These are phyloP conservation scores for Chrysotoxum bicinctum DNA, from an alignment of 2,888 invertebrate species.

Conservation along the genomic window DNA sequence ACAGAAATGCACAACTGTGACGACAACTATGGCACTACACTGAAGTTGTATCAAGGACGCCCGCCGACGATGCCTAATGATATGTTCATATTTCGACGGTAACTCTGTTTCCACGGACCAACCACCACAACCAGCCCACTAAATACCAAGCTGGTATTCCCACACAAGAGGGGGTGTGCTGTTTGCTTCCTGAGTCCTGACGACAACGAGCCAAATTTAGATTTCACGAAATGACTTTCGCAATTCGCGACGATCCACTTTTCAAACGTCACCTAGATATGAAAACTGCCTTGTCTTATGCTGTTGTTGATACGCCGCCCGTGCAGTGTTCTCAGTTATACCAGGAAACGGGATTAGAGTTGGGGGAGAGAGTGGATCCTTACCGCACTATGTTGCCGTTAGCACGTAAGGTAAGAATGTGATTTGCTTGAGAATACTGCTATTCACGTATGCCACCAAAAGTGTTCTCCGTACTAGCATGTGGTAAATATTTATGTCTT, in stretches of 20 bases:
- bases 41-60: conserved; percentile 65
- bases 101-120: conserved; percentile 12
- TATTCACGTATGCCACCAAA: conserved; percentile 45
- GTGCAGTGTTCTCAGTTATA: background rate
- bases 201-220: conserved; percentile 41
- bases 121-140: background rate
- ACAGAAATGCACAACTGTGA: conserved; percentile 52
- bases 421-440: conserved; percentile 53
- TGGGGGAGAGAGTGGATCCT: background rate
- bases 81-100: conserved; percentile 60
- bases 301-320: background rate
- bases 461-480: conserved; percentile 6
- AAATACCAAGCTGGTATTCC: conserved; percentile 35
- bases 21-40: conserved; percentile 28
- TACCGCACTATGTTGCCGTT: background rate
- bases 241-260: conserved; percentile 65
- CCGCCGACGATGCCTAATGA: conserved; percentile 54
- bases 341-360: background rate
- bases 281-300: conserved; percentile 57
- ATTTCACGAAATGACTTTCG: conserved; percentile 61
- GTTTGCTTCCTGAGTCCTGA: conserved; percentile 21
- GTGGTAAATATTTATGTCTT: background rate
- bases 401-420: conserved; percentile 49
- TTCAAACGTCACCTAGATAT: conserved; percentile 56
- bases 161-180: conserved; percentile 2